Percentiles rank a stretch among this genome's conserved stretches.
phyloP scores from a whole-genome alignment of 2,888 invertebrate species.

The Tipula helvola region DNA sequence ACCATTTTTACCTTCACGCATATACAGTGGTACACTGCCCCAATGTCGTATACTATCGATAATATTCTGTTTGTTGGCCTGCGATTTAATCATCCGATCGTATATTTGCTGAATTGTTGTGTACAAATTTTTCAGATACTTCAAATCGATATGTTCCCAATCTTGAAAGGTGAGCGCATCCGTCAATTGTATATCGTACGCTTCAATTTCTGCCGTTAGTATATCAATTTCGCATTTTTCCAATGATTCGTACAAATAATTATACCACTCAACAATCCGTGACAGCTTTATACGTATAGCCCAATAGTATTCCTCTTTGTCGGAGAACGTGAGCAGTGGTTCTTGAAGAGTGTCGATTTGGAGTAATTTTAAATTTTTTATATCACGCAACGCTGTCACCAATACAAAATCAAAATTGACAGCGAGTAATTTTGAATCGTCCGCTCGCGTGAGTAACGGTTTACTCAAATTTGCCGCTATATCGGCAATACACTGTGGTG shows the following conservation, averaged over 20 bases:
- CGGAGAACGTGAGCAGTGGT: constrained; percentile 47
- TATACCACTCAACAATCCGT: constrained; percentile 70
- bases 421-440: neutral
- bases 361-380: constrained; percentile 61
- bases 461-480: neutral
- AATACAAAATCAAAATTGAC: constrained; percentile 52
- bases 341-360: constrained; percentile 51
- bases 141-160: constrained; percentile 56
- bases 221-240: constrained; percentile 65
- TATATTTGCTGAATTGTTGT: constrained; percentile 57
- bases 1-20: constrained; percentile 52
- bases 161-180: constrained; percentile 53
- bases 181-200: constrained; percentile 58
- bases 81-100: constrained; percentile 51
- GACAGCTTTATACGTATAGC: constrained; percentile 43
- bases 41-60: constrained; percentile 49
- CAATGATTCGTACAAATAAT: constrained; percentile 60
- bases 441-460: neutral
- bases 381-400: constrained; percentile 63
- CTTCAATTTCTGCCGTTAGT: constrained; percentile 58
- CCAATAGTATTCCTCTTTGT: constrained; percentile 55
- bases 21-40: constrained; percentile 62
- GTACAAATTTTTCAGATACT: constrained; percentile 57
- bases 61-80: constrained; percentile 49
- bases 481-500: neutral